Base-by-base conservation (phyloP, 1,140 invertebrate genomes). In the Lepidurus packardi region DNA sequence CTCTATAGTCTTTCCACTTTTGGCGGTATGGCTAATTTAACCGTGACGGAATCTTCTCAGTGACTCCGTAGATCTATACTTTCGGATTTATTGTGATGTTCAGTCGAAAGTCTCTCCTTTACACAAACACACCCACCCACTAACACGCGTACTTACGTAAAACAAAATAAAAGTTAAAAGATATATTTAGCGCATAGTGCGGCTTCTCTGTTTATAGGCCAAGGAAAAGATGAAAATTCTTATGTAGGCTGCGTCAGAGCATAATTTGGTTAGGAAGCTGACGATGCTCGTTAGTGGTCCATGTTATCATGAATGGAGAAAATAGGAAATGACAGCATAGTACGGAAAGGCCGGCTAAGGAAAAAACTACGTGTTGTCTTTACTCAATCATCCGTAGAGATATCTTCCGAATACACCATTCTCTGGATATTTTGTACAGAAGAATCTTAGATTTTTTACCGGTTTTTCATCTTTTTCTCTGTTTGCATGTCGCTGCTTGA, bases 251-350 rank as follows among this genome's bases (percentile, higher is more conserved):
- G 21, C 13, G 53, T 13, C 53, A 21, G 53, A 65, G 53, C 53
- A 65, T 65, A 65, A 65, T 65, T 65, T 21, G 53, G 53, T 65
- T 65, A 65, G 53, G 53, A 65, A 65, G 53, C 53, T 65, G 53
- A 65, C 53, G 53, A n/a, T 65, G 53, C 53, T 65, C 53, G 53
- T 65, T 65, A 65, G 53, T 16, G 13, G 53, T 0, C 53, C 53
- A 16, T 65, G 53, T 65, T 65, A 65, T 65, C 53, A 65, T 65
- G 53, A 65, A 65, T 65, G 53, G n/a, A 16, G 53, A 65, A 65
- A 65, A 65, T 65, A 65, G 53, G 53, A 65, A 65, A 65, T 65
- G 53, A 65, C 53, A 65, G 53, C 53, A 9, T 21, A 65, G 53
- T 65, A n/a, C 53, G 53, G 53, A 65, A 65, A 65, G 53, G 53